Evolutionary conservation across 2,888 invertebrate genomes (phyloP), one percentile per base, ranked within the genome.

Genomic region (Saturnia japonica): DNA sequence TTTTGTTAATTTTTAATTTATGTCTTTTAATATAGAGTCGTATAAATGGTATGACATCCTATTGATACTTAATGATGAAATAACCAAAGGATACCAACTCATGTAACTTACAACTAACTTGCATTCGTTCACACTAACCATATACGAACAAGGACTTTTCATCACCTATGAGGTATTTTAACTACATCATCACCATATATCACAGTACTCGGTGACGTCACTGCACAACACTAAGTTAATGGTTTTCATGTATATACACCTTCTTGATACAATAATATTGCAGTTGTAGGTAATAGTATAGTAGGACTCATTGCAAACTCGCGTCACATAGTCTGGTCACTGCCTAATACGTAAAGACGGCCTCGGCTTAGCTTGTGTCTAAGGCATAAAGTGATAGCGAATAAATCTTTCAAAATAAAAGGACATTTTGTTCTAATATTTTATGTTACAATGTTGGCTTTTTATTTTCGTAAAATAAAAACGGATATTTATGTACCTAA

Each of bases 261-360:
- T 51, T 43, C n/a, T 25, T 19, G 70, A 28, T 28, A 70, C 25
- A 71, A 68, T 73, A 69, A 72, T 72, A 72, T 71, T 72, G 74
- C 73, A 74, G 77, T 80, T 75, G 76, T 77, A n/a, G n/a, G n/a
- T n/a, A n/a, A n/a, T n/a, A 77, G 80, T 81, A 77, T 73, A 74
- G 79, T 80, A 74, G 72, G 76, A 74, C 81, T 81, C 81, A 85
- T 90, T 88, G 84, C 85, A 80, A 75, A 89, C 83, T 82, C 91
- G 79, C 80, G 83, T 87, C 91, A 86, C 91, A 90, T 88, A 86
- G 85, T 86, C 82, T 85, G 80, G 75, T 80, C 84, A 79, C 79
- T 76, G 78, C 91, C 91, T 90, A 91, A 91, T 91, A 91, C 81
- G 91, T 91, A 88, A 76, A 77, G 76, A 64, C 84, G 91, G 86